These are phyloP conservation scores for Alces alces DNA, from an alignment of 2,113 vertebrate species.

Conservation along the genomic window DNA sequence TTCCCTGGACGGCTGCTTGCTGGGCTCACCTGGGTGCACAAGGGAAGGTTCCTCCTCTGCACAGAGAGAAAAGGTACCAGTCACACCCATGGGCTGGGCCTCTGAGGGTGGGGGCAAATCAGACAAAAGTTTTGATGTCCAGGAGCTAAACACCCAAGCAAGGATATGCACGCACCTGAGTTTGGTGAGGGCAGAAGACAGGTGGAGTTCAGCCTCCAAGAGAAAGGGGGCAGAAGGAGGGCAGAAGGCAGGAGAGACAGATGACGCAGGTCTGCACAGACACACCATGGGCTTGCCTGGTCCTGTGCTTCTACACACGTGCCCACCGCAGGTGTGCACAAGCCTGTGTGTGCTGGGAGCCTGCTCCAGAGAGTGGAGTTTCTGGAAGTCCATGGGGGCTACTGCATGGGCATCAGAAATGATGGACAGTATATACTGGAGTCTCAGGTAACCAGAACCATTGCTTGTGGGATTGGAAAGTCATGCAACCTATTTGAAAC, in stretches of 20 bases:
- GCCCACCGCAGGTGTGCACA: neutral
- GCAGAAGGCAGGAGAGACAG: neutral
- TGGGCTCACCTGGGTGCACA: neutral
- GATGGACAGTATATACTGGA: neutral
- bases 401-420: neutral
- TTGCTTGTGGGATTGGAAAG: neutral
- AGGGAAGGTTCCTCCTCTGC: neutral
- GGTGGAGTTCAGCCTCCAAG: neutral
- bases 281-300: neutral
- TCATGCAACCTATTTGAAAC: neutral
- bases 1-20: neutral
- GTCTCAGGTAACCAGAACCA: neutral
- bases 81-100: neutral
- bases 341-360: neutral
- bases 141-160: neutral
- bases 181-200: neutral
- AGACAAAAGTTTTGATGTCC: neutral
- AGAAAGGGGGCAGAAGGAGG: neutral
- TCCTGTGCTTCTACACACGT: neutral
- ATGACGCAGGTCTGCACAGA: neutral
- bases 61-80: neutral
- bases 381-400: neutral
- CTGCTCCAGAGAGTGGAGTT: neutral
- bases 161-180: neutral
- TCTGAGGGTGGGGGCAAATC: accelerated